Conservation (phyloP, 2,113 vertebrate genomes). For the Esox niger region DNA sequence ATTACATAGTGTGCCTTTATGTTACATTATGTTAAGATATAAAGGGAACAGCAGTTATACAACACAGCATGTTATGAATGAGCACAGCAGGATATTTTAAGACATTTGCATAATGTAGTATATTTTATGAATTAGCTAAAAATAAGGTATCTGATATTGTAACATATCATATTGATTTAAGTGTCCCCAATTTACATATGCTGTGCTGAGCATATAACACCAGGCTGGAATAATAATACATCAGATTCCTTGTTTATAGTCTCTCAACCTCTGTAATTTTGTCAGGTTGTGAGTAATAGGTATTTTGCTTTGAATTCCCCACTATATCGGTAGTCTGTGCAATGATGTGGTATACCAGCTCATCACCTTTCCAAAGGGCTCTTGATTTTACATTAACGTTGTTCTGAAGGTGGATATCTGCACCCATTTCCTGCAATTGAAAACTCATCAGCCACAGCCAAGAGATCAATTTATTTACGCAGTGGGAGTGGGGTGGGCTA, state of each 20-base stretch:
- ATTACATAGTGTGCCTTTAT: too few species aligned
- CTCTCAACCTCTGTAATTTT: not conserved
- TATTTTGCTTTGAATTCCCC: not conserved
- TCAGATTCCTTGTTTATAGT: not conserved
- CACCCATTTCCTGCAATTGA: slow-evolving; percentile 24
- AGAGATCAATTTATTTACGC: slow-evolving; percentile 31
- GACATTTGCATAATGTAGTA: too few species aligned
- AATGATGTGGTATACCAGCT: slow-evolving; percentile 11
- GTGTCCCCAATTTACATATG: too few species aligned
- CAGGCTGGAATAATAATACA: not conserved
- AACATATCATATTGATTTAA: too few species aligned
- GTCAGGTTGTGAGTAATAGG: not conserved
- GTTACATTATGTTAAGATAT: too few species aligned
- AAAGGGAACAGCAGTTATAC: too few species aligned
- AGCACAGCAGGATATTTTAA: too few species aligned
- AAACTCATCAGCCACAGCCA: slow-evolving; percentile 14
- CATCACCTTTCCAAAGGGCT: slow-evolving; percentile 22
- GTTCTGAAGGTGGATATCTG: slow-evolving; percentile 19
- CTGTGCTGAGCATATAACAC: too few species aligned
- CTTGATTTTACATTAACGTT: slow-evolving; percentile 32
- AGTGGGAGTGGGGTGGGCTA: slow-evolving; percentile 12
- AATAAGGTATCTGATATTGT: too few species aligned
- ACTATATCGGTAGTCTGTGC: slow-evolving; percentile 12
- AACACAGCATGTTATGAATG: too few species aligned
- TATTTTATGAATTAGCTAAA: too few species aligned